Evolutionary conservation across 2,888 invertebrate species (phyloP).

Genomic region (Hirudinaria manillensis): DNA sequence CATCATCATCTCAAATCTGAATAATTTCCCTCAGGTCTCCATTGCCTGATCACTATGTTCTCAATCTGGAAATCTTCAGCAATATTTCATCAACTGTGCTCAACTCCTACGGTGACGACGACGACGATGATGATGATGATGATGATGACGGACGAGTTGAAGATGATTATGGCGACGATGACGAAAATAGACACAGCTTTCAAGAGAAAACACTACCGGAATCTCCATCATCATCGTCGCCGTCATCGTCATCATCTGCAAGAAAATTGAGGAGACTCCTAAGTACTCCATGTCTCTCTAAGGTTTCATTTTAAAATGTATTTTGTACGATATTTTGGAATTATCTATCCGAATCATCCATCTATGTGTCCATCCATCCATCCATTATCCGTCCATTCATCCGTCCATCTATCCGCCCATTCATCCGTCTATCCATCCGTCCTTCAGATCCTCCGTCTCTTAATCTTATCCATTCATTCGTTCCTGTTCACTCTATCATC

Average conservation of each 20-base stretch:
- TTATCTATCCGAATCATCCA: neutral
- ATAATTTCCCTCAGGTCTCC: no score
- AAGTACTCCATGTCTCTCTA: neutral
- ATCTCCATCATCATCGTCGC: neutral
- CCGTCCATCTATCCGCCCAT: neutral
- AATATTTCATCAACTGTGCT: no score
- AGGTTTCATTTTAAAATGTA: neutral
- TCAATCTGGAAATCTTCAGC: no score
- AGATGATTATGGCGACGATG: conserved; percentile 8
- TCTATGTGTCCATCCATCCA: neutral
- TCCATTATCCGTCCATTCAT: neutral
- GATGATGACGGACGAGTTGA: conserved; percentile 22
- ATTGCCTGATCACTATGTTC: no score
- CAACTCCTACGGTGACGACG: conserved; percentile 1
- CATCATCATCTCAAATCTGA: no score
- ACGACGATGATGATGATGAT: conserved; percentile 27
- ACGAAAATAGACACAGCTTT: neutral
- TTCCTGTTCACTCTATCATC: neutral
- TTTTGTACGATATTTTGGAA: neutral
- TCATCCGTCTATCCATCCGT: neutral
- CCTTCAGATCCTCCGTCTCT: neutral
- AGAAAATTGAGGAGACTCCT: no score
- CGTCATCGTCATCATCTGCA: neutral
- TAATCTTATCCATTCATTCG: neutral
- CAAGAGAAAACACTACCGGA: no score